Conservation (phyloP, 2,888 invertebrate species). For the Phania funesta region DNA sequence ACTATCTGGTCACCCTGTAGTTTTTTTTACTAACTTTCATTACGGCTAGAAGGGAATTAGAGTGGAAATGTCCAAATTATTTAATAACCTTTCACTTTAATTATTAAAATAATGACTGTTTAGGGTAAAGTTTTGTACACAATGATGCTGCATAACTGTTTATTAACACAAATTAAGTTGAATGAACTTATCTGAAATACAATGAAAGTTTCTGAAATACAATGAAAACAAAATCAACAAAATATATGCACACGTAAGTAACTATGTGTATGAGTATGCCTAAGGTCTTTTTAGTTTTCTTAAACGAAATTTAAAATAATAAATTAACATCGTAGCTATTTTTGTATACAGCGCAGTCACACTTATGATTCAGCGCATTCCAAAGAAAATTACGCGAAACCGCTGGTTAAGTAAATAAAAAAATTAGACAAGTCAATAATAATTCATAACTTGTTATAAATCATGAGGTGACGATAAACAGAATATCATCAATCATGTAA, state of each 20-base stretch:
- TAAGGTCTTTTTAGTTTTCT: no score
- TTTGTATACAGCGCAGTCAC: no score
- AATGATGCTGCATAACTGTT: not conserved
- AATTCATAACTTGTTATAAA: no score
- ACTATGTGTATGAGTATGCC: not conserved
- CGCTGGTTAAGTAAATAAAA: no score
- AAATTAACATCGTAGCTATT: no score
- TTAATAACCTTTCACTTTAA: conserved; percentile 37
- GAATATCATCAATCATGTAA: no score
- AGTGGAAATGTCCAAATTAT: conserved; percentile 7
- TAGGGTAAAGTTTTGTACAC: not conserved
- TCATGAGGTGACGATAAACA: no score
- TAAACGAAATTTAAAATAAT: no score
- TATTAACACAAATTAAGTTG: not conserved
- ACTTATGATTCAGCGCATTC: conserved; percentile 2
- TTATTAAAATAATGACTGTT: conserved; percentile 11
- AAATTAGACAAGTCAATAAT: no score
- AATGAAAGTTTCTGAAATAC: not conserved
- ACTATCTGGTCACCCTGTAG: no score
- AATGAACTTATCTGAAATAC: not conserved
- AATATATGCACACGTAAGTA: no score
- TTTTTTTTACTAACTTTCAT: not conserved
- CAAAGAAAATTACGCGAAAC: not conserved
- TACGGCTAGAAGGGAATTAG: not conserved
- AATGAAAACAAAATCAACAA: no score